phyloP scores from a whole-genome alignment of 1,140 invertebrate species.

The Mactra quadrangularis region DNA sequence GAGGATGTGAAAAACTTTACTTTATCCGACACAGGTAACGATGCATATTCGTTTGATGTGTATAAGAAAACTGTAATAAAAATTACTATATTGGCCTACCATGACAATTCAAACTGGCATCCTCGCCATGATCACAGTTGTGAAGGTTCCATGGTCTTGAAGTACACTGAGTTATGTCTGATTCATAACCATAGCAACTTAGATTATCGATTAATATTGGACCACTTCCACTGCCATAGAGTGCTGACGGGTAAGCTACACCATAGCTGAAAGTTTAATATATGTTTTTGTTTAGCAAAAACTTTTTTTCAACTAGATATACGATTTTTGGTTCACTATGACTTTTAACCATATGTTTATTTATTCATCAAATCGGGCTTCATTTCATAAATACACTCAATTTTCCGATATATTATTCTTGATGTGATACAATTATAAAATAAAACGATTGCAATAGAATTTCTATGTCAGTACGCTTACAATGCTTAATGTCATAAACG shows the following conservation, averaged over 20 bases:
- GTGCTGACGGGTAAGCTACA: not conserved
- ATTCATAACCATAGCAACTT: conserved; percentile 26
- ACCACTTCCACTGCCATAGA: conserved; percentile 1
- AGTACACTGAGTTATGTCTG: conserved; percentile 22
- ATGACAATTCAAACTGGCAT: conserved; percentile 42
- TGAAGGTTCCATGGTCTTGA: not conserved
- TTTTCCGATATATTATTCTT: no score
- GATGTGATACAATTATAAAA: no score
- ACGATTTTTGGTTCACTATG: no score
- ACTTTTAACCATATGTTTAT: no score
- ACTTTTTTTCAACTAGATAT: no score
- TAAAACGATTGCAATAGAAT: no score
- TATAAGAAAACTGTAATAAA: not conserved
- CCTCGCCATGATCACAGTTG: conserved; percentile 52
- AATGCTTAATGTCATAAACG: no score
- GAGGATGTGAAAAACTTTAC: not conserved
- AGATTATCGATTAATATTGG: conserved; percentile 42
- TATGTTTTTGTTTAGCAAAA: no score
- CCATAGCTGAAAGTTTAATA: conserved; percentile 18
- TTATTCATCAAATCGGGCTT: no score
- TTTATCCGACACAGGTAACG: not conserved
- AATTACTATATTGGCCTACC: not conserved
- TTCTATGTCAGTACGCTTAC: no score
- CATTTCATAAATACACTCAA: no score
- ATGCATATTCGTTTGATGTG: not conserved